phyloP scores from a whole-genome alignment of 2,888 invertebrate genomes.

The Scrobipalpa atriplicella region DNA sequence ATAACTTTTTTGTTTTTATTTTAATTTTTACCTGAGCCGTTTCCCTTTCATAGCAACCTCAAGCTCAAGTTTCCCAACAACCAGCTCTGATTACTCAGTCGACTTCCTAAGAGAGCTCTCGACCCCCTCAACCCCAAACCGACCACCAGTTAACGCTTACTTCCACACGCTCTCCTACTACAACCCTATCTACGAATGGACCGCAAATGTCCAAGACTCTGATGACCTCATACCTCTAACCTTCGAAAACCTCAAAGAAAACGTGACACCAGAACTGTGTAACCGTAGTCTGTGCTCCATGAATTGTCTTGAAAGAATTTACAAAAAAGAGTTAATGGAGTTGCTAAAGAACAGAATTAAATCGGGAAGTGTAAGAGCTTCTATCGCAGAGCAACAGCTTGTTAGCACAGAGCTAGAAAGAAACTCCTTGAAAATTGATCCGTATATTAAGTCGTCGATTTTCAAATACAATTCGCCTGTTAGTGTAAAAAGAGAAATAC shows the following conservation, averaged over 20 bases:
- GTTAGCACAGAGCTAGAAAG: constrained; percentile 54
- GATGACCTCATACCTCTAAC: constrained; percentile 33
- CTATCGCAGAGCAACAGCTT: constrained; percentile 52
- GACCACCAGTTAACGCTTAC: neutral
- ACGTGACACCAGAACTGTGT: constrained; percentile 17
- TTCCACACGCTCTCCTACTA: neutral
- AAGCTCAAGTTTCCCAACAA: constrained; percentile 38
- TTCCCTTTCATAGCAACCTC: constrained; percentile 47
- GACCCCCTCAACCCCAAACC: neutral
- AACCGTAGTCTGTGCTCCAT: constrained; percentile 53
- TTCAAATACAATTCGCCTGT: neutral
- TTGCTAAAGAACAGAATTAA: neutral
- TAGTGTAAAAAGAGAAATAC: neutral
- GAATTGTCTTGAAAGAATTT: constrained; percentile 47
- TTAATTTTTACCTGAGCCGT: neutral
- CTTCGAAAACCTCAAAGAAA: constrained; percentile 29
- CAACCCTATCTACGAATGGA: constrained; percentile 25
- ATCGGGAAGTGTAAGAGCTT: neutral
- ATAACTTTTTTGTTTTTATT: too few relatives aligned
- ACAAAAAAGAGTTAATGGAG: neutral
- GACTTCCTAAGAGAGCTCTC: constrained; percentile 28
- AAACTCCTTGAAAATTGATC: constrained; percentile 39
- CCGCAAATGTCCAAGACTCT: constrained; percentile 21
- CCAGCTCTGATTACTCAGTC: constrained; percentile 38
- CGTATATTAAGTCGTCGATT: neutral